Base-by-base conservation (phyloP, 2,113 vertebrate species). In the Callithrix jacchus region DNA sequence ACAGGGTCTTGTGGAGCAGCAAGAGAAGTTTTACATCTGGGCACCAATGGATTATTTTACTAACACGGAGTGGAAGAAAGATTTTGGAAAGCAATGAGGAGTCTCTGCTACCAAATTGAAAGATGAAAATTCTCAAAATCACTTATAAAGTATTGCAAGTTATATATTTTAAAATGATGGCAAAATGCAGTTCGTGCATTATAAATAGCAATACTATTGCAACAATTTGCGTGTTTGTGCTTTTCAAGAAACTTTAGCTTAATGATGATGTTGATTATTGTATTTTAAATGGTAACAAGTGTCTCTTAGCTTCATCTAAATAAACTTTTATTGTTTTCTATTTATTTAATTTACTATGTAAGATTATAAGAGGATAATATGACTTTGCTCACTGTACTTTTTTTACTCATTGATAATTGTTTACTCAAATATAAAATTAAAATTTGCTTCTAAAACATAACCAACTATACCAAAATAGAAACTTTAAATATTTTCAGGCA, bases 1-100 rank as follows among this genome's bases (percentile, higher is more conserved):
- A 82, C 1, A 40, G 47, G 25, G 17, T 18, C 5, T 35, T 8
- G 11, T 12, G 40, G 0, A 79, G 7, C 23, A 76, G 18, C 4
- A 66, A 56, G 1, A 27, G 1, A 40, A 17, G 21, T 80, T 23
- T 21, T 91, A 49, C 7, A 23, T 9, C 4, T 32, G n/a, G 25
- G 0, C 14, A 68, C 54, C 8, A 13, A 3, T 7, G 1, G 11
- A 2, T 73, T 37, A 17, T 56, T 14, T n/a, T 47, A 0, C 4
- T 73, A 87, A 66, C 16, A 85, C 5, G 9, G 37, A n/a, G 32
- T 74, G 18, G 7, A 84, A 13, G 47, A 84, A 27, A 4, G 5
- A 49, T 40, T 71, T 23, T 25, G 8, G 45, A 35, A 83, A 40
- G 17, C 18, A 35, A 47, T 9, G 14, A 52, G 13, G 10, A 42